Evolutionary conservation across 1,140 invertebrate species (phyloP).

Genomic region (Euglossa dilemma): DNA sequence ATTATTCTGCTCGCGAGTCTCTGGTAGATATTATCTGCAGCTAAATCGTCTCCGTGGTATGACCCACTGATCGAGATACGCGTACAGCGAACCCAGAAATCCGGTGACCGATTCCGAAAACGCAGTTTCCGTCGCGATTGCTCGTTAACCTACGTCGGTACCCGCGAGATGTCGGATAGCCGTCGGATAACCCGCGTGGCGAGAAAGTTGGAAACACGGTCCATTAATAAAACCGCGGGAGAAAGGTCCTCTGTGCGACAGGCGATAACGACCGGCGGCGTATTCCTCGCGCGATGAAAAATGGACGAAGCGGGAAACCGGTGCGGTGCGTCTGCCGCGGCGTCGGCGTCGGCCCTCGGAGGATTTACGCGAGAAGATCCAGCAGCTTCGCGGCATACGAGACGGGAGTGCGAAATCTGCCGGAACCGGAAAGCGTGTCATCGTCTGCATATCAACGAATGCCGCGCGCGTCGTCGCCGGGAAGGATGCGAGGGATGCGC

Average conservation of each 20-base stretch:
- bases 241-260: slow-evolving; percentile 24
- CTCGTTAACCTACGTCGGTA: too few species aligned
- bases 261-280: slow-evolving; percentile 62
- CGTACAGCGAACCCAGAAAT: too few species aligned
- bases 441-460: slow-evolving; percentile 72
- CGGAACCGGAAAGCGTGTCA: slow-evolving; percentile 71
- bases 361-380: slow-evolving; percentile 65
- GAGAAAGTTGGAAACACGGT: slow-evolving; percentile 16
- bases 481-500: slow-evolving; percentile 50
- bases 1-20: too few species aligned
- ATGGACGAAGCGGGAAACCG: slow-evolving; percentile 50
- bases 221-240: slow-evolving; percentile 53
- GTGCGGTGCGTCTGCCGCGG: slow-evolving; percentile 50
- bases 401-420: slow-evolving; percentile 69
- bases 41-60: too few species aligned
- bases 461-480: slow-evolving; percentile 20
- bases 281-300: slow-evolving; percentile 63
- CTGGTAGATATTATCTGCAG: too few species aligned
- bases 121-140: too few species aligned
- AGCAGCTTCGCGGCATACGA: slow-evolving; percentile 59
- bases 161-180: too few species aligned
- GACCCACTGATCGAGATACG: too few species aligned
- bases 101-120: too few species aligned
- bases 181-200: not conserved
- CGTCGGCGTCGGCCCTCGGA: slow-evolving; percentile 43